Base-by-base conservation (phyloP, 2,888 invertebrate species). In the Callyntrura guangdongensis region DNA sequence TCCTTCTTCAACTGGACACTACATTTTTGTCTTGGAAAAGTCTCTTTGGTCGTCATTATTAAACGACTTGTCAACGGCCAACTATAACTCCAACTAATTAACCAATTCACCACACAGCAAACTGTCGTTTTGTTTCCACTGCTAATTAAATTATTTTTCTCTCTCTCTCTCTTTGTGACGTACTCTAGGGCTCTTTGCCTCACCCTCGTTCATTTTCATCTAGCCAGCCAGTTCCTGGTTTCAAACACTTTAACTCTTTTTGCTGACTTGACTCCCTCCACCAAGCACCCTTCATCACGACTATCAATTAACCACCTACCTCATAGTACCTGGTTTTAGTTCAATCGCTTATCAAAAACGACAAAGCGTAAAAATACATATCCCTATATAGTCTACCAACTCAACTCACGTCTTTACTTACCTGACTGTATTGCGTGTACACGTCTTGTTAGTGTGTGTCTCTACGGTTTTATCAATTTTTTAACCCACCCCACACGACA, bases 311-410 rank as follows among this genome's bases (percentile, higher is more conserved):
- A 36, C 36, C 11, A 25, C 36, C n/a, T 25, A 27, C 25, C 79
- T 56, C n/a, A n/a, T n/a, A 36, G 36, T 36, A 56, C 25, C 79
- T 45, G 61, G 17, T 11, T 61, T 56, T 79, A 11, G 14, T 59
- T 56, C 53, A 20, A 12, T 49, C 74, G 11, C 14, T 77, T 77
- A 77, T 77, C 77, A 25, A 77, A 77, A 53, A 53, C 77, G 77
- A 22, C 12, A 77, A 53, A 49, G 36, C 12, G 53, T 49, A 67
- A 9, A n/a, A n/a, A n/a, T n/a, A n/a, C n/a, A n/a, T n/a, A n/a
- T n/a, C n/a, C n/a, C n/a, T n/a, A n/a, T n/a, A n/a, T n/a, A n/a
- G n/a, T n/a, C 4, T 5, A 69, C 8, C 8, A 12, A 17, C 2
- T 8, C 17, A 17, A 45, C 45, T 69, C 45, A 9, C 17, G 45